Base-by-base conservation (phyloP, 2,797 vertebrate genomes). In the Siniperca obscura region DNA sequence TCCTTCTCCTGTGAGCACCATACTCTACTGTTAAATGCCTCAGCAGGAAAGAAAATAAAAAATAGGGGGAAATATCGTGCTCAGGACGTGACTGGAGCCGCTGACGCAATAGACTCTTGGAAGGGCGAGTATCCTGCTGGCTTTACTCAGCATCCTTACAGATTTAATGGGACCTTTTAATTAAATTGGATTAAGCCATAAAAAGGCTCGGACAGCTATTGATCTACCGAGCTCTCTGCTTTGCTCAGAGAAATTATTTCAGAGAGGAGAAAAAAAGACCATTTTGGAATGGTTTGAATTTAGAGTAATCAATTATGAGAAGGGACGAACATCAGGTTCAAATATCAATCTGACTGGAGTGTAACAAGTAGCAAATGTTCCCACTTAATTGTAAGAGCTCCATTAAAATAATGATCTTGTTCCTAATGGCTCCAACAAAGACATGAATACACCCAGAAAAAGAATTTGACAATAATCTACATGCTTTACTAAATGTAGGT, bases 111-210 rank as follows among this genome's bases (percentile, higher is more conserved):
- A 74, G 69, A 77, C 70, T 83, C 81, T 80, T 76, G 81, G 79
- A 91, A 90, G 69, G 79, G 66, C 10, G 62, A 91, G 81, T 83
- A 87, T 91, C 80, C 88, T 88, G 85, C 89, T 92, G 86, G 84
- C 74, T 87, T 91, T 92, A 86, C 93, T 92, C 87, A 90, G 86
- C 83, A 88, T 92, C 78, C 79, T 88, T 90, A 82, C 73, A 90
- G 87, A 93, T 93, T 94, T 92, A 93, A 95, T 87, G 85, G 90
- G 59, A 84, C 74, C 84, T 91, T 94, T 95, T 96, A 96, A 96
- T 96, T 93, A 90, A 96, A 95, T 93, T 94, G 88, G 84, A 92
- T 90, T 72, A 84, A 92, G 92, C 90, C 87, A 87, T 95, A 94
- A 94, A 94, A 91, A 80, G 56, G 64, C 69, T 85, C 34, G 40